Evolutionary conservation across 2,113 vertebrate genomes (phyloP), one percentile per base, ranked within the genome.

Genomic region (Oncorhynchus mykiss): DNA sequence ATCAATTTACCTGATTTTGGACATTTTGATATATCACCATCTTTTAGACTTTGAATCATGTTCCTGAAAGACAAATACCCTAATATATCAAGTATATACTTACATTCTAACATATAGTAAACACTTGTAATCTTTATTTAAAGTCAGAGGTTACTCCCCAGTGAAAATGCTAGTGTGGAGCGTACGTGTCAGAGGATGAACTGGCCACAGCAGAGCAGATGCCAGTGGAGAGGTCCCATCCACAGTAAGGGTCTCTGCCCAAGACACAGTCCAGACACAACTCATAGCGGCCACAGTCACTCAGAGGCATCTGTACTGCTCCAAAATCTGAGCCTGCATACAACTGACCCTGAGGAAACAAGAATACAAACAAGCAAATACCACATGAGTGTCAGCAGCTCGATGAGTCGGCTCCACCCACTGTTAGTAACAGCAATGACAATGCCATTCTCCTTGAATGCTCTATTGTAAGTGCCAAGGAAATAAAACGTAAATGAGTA

Each of bases 161-260:
- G 51, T 16, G 51, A 54, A 54, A 45, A 45, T 45, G 39, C 39
- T 45, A 45, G 49, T 54, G 14, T 14, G 49, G 16, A 54, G 12
- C 16, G 51, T 54, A 20, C 39, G 77, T 22, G 3, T 1, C 22
- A 2, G n/a, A 16, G 0, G 73, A 4, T 1, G 59, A 65, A 20
- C 31, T 59, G 62, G 48, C 1, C 71, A 88, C 75, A 0, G 29
- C 74, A 45, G 90, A 74, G 72, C 95, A 93, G 0, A 2, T 12
- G 0, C n/a, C 0, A 1, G 77, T 2, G 1, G 70, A 5, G 5
- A 31, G 62, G 67, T 91, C 82, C 94, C 94, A 94, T 0, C 83
- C 89, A 0, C 94, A 94, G 86, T 93, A 94, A 0, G 94, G 95
- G 70, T 94, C 94, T 68, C 93, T 82, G 3, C 94, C 91, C 80